Base-by-base conservation (phyloP, 2,888 invertebrate genomes). In the Notodonta dromedarius region DNA sequence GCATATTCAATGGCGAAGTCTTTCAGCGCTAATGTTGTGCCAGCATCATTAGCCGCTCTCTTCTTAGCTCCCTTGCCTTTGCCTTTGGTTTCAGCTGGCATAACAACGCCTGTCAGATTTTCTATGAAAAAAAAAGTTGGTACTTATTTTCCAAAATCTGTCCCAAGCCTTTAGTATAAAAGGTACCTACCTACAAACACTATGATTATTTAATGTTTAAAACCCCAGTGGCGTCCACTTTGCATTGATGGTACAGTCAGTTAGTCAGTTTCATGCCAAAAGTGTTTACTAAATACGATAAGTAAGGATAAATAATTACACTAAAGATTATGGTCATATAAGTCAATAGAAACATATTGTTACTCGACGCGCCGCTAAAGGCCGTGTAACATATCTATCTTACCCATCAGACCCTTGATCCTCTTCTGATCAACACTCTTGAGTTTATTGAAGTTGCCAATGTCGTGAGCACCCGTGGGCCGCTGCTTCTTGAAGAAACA, bases 401-500 rank as follows among this genome's bases (percentile, higher is more conserved):
- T 94, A 97, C 97, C 95, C 71, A 97, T 92, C 80, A 94, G 90
- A 58, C 94, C 90, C 77, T 95, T 95, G 9, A 99, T 94, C 71
- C 95, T 95, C 73, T 97, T 94, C 86, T 99, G 98, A 89, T 99
- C 99, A 51, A 95, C 96, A 93, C 95, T 95, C 66, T 97, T 95
- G 39, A 99, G 92, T 66, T 95, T 95, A 80, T 97, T 96, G 80
- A 96, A 97, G 79, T 97, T 95, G 13, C 94, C 96, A 76, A 99
- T 97, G 66, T 99, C 98, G 42, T 95, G 96, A 0, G 94, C 94
- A 35, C 95, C 94, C 62, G 94, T 93, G 0, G 98, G 97, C 3
- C 96, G 94, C 73, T 97, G 97, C 81, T 97, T 97, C 16, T 90
- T 89, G 82, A 98, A 99, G 86, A 99, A 98, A 83, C 99, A 99